Evolutionary conservation across 2,797 vertebrate species (phyloP), one percentile per base, ranked within the genome.

Genomic region (Gymnothorax reevesii): DNA sequence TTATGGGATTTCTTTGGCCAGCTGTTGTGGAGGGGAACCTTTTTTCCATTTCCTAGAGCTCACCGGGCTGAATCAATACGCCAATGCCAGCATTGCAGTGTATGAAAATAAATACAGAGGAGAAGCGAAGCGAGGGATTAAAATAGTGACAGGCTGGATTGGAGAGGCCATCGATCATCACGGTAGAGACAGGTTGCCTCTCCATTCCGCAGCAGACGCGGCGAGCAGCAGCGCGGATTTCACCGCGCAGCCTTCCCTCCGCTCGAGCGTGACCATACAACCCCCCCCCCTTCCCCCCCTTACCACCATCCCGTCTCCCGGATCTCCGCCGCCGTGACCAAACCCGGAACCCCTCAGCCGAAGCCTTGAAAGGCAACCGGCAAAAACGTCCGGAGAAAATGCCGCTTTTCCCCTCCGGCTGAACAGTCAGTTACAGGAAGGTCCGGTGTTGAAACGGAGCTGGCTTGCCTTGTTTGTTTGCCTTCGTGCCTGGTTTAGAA

Each of bases 91-190:
- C 54, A 25, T 84, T 49, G 77, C 42, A 13, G 64, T 55, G 73
- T 86, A 49, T 49, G 20, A 49, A 82, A 82, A 55, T 54, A 82
- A 57, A 59, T 77, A 55, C 75, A 49, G 33, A 77, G 71, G 55
- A 83, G 79, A 62, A 17, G 13, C 22, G 49, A 22, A 13, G 8
- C 17, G 59, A 83, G 75, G 6, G 6, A 82, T 69, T 79, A 85
- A 84, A 88, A 88, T 83, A 85, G 82, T n/a, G 69, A 85, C 49
- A 73, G 64, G 64, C 57, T n/a, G 71, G 22, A 77, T 83, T 77
- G 69, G 59, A 83, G 20, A 85, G 66, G 54, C 79, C 80, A 80
- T 87, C 84, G 84, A 86, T 89, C 84, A 85, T 52, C 42, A 83
- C 17, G n/a, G 15, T 54, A 49, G 60, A n/a, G 77, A 64, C 49